Base-by-base conservation (phyloP, 2,797 vertebrate species). In the Hyperoplus lanceolatus region DNA sequence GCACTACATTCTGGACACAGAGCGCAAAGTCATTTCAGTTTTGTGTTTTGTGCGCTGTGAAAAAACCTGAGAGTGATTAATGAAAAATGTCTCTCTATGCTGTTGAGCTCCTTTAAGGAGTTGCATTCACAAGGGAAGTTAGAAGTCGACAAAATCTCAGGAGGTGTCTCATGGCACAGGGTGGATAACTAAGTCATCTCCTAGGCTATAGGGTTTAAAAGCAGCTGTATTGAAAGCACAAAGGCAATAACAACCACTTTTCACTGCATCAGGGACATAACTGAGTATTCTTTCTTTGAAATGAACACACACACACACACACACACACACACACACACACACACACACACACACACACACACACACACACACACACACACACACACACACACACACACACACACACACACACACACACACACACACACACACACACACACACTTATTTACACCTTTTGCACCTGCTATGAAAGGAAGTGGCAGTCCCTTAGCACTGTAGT, bases 31-130 rank as follows among this genome's bases (percentile, higher is more conserved):
- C 62, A 68, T 75, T 87, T 66, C 69, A 58, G 65, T 77, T 65
- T 73, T 57, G 82, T 87, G 29, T 29, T 29, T 29, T 80, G 81
- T 70, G 46, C 80, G 53, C 56, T 12, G 42, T 62, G 81, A 64
- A 79, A 84, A 80, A 86, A 66, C 79, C 73, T 87, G 80, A 84
- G 58, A 54, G 84, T 87, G 81, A 92, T 85, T 86, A 87, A 91
- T 89, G 85, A 89, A 72, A 72, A 43, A 66, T 70, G 76, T 67
- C 53, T 69, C 11, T 62, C n/a, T 64, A 12, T 13, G 60, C 73
- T 57, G 51, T 6, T n/a, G 10, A 42, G 39, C 58, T 72, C 65
- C 65, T 87, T 71, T 11, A 29, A 72, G 60, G 66, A 64, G 64
- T 67, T 61, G 65, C 62, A 53, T 76, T 78, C 66, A 29, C 29